These are phyloP conservation scores for Spicauda simplicius DNA, from an alignment of 2,888 invertebrate species.

Conservation along the genomic window DNA sequence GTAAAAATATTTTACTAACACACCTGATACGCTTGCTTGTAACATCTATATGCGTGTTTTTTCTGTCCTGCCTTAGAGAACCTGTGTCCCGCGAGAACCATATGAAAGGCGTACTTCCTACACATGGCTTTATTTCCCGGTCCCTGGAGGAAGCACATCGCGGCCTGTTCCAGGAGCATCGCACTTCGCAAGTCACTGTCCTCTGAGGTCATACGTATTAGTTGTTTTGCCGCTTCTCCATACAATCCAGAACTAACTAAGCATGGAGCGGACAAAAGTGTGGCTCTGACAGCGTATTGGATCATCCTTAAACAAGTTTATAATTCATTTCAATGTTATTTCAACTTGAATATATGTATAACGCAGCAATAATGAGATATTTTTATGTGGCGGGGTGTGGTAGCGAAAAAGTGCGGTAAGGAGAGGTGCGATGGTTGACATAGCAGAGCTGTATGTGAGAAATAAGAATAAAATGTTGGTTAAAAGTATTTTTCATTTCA, in stretches of 20 bases:
- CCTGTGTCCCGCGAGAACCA: slow-evolving; percentile 97
- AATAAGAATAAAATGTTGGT: no score
- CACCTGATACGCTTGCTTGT: slow-evolving; percentile 96
- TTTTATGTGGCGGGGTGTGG: no score
- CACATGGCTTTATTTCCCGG: slow-evolving; percentile 88
- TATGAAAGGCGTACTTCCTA: slow-evolving; percentile 97
- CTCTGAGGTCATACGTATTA: slow-evolving; percentile 98
- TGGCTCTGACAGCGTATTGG: slow-evolving; percentile 96
- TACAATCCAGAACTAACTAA: slow-evolving; percentile 91
- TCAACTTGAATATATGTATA: no score
- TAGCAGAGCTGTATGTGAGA: no score
- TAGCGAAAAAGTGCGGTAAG: no score
- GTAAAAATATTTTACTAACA: neutral
- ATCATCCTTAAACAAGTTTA: slow-evolving; percentile 93
- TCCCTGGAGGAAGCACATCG: slow-evolving; percentile 92
- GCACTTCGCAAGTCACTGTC: slow-evolving; percentile 98
- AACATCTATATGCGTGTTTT: slow-evolving; percentile 96
- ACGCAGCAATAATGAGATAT: no score
- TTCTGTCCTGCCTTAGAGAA: slow-evolving; percentile 97
- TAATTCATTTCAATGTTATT: no score
- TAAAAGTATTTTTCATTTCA: no score
- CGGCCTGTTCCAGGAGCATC: slow-evolving; percentile 96
- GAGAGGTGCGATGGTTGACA: no score
- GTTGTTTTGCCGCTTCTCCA: slow-evolving; percentile 97
- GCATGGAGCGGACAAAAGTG: slow-evolving; percentile 94